Evolutionary conservation across 2,888 invertebrate genomes (phyloP), one percentile per base, ranked within the genome.

Genomic region (Apamea epomidion): DNA sequence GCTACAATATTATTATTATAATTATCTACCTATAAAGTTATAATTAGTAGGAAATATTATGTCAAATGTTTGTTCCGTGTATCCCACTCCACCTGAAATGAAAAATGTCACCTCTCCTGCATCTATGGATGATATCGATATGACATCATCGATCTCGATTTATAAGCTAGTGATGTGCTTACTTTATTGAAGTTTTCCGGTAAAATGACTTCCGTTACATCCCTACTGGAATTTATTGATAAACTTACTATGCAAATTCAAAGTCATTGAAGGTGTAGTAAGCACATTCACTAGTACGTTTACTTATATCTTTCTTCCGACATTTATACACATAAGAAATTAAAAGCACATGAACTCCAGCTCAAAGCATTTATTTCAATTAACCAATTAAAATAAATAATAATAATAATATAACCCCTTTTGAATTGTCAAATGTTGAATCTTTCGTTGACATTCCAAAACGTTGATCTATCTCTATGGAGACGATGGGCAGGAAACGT

Each of bases 161-260:
- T 32, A 45, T 16, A 65, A 45, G 7, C 65, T 51, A 32, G 25
- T 12, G 42, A 45, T 32, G 25, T 54, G 37, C 32, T 16, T 32
- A 32, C 0, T 73, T 2, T 18, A 58, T 25, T n/a, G 6, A 16
- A 37, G 21, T 10, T 29, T 78, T 51, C 62, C 51, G 7, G 79
- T 64, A 25, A 37, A 62, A 37, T 51, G 16, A 77, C 48, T 77
- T 78, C 78, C 37, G 21, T 62, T 42, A 42, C 37, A 78, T 48
- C 12, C 4, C 48, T 37, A 76, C n/a, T 21, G 16, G 18, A 29
- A 18, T 29, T 29, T 29, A 75, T 29, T 37, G 16, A 54, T 14
- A 74, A 32, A 75, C n/a, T 18, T 42, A 37, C 21, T 64, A 7
- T 51, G 62, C 12, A 29, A 62, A 2, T 51, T 29, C 21, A 29